A percentile compares a stretch with the other conserved stretches of the same genome.
Conservation (phyloP, 2,113 vertebrate species). For the Grallaria varia region DNA sequence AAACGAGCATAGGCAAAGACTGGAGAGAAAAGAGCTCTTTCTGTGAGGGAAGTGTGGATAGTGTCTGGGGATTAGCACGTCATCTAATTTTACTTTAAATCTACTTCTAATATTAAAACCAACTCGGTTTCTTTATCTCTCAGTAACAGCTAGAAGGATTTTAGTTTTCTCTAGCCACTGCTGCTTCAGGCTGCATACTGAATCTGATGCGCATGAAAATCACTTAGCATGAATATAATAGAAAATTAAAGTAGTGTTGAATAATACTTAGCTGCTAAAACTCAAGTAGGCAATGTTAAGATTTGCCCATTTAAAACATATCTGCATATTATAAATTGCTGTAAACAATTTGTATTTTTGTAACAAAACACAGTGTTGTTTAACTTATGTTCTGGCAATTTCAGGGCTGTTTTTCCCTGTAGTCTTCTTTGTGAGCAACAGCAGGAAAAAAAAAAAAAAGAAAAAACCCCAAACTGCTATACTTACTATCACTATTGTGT, state of each 20-base stretch:
- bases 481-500: background rate
- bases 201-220: constrained; percentile 61
- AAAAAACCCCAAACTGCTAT: background rate
- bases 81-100: constrained; percentile 26
- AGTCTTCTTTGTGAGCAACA: constrained; percentile 15
- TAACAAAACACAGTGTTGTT: constrained; percentile 35
- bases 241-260: constrained; percentile 55
- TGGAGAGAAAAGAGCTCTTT: background rate
- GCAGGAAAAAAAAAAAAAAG: background rate
- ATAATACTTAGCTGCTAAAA: constrained; percentile 29
- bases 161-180: constrained; percentile 14
- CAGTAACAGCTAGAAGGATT: constrained; percentile 33
- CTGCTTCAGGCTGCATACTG: background rate
- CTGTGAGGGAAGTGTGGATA: background rate
- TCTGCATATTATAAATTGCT: constrained; percentile 28
- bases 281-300: constrained; percentile 43
- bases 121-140: constrained; percentile 39
- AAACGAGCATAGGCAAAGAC: background rate
- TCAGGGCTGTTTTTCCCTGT: constrained; percentile 28
- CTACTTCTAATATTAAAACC: constrained; percentile 28
- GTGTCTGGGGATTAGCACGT: constrained; percentile 28
- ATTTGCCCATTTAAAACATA: constrained; percentile 37
- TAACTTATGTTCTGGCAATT: constrained; percentile 31
- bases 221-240: constrained; percentile 59
- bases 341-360: constrained; percentile 55